Evolutionary conservation across 1,140 invertebrate genomes (phyloP).

Genomic region (Metaphire vulgaris): DNA sequence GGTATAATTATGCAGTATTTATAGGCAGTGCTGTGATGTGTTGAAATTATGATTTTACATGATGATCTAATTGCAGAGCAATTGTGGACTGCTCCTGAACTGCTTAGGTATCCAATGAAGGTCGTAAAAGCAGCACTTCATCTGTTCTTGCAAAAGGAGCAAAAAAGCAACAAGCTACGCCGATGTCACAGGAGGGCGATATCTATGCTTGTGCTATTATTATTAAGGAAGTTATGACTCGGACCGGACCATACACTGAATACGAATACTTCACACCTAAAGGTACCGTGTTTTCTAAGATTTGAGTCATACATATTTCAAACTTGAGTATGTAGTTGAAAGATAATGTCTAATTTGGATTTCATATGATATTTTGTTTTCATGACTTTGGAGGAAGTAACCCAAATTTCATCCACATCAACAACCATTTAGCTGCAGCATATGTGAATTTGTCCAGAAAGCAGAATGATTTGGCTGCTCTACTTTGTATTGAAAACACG

Average conservation of each 20-base stretch:
- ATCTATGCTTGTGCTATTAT: constrained; percentile 84
- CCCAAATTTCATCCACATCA: too few species aligned
- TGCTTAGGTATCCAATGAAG: constrained; percentile 59
- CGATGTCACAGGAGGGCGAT: constrained; percentile 70
- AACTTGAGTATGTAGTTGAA: too few species aligned
- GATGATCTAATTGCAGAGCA: constrained; percentile 57
- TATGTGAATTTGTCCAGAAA: too few species aligned
- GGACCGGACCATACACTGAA: constrained; percentile 72
- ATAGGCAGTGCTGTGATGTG: too few species aligned
- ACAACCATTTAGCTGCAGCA: too few species aligned
- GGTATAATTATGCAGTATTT: too few species aligned
- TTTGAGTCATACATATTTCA: too few species aligned
- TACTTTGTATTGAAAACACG: too few species aligned
- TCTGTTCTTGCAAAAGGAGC: background rate
- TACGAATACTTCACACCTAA: constrained; percentile 75
- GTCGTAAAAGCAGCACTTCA: constrained; percentile 56
- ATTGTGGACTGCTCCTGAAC: constrained; percentile 80
- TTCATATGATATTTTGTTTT: too few species aligned
- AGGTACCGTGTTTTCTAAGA: constrained; percentile 54
- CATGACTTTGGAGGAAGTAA: too few species aligned
- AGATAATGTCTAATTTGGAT: too few species aligned
- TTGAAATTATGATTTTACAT: constrained; percentile 19
- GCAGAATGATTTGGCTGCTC: too few species aligned
- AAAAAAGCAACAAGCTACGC: background rate
- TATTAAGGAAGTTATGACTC: constrained; percentile 79